Evolutionary conservation across 2,888 invertebrate genomes (phyloP).

Genomic region (Thereva unica): DNA sequence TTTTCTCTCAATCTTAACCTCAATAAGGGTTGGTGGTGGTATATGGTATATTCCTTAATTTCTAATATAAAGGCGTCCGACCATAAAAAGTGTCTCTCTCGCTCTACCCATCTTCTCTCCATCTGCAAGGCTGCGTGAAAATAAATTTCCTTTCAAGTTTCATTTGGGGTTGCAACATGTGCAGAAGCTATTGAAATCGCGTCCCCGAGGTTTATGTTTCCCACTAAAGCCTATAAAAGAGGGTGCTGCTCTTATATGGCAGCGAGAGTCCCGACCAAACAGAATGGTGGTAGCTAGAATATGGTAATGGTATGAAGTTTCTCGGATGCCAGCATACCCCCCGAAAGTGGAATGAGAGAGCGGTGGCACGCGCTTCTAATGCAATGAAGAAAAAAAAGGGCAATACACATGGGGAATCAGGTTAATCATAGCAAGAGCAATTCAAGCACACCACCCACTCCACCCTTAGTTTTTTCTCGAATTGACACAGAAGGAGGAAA

Average conservation of each 20-base stretch:
- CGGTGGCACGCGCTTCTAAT: conserved; percentile 28
- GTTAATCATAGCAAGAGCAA: conserved; percentile 44
- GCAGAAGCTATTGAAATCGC: conserved; percentile 26
- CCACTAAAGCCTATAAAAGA: neutral
- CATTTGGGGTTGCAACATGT: conserved; percentile 35
- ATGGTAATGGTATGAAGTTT: conserved; percentile 10
- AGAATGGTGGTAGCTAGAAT: too few relatives aligned
- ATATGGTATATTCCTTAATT: neutral
- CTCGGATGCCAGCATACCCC: conserved; percentile 14
- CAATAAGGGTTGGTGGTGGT: too few relatives aligned
- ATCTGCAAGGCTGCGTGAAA: conserved; percentile 10
- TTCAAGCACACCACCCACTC: conserved; percentile 2
- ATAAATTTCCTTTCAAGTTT: conserved; percentile 29
- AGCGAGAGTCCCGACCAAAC: neutral
- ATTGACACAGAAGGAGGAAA: neutral
- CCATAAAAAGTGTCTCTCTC: conserved; percentile 22
- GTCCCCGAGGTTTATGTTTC: conserved; percentile 7
- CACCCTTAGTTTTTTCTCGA: conserved; percentile 1
- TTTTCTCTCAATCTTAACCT: too few relatives aligned
- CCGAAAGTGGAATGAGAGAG: neutral
- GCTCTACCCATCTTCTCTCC: neutral
- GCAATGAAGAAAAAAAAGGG: conserved; percentile 18
- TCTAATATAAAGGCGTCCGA: conserved; percentile 20
- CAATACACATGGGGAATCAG: conserved; percentile 46
- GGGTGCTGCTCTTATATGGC: conserved; percentile 1